Evolutionary conservation across 2,113 vertebrate species (phyloP).

Genomic region (Vireo altiloquus): DNA sequence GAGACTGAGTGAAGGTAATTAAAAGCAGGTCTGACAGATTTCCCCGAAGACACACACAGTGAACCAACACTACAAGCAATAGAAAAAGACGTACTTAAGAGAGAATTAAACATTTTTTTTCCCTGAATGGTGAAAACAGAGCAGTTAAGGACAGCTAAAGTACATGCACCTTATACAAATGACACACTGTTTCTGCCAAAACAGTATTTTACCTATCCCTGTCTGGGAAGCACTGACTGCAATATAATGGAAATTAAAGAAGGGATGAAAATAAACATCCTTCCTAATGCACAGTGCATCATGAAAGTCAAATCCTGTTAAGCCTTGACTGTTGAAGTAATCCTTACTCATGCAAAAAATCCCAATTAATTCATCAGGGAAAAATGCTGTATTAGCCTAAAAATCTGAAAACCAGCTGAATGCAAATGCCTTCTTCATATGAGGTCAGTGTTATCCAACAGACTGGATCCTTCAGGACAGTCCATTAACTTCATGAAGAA

Average conservation of each 20-base stretch:
- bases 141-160: not conserved
- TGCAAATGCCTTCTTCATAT: not conserved
- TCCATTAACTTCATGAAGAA: not conserved
- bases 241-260: not conserved
- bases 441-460: not conserved
- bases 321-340: slow-evolving; percentile 18
- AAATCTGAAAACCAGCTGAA: slow-evolving; percentile 21
- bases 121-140: not conserved
- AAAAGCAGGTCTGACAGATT: not conserved
- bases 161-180: not conserved
- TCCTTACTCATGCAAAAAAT: slow-evolving; percentile 38
- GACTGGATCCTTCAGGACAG: not conserved
- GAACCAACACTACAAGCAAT: not conserved
- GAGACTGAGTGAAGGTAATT: not conserved
- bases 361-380: slow-evolving; percentile 18
- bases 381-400: slow-evolving; percentile 25
- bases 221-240: not conserved
- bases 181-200: not conserved
- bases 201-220: not conserved
- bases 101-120: not conserved
- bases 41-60: not conserved
- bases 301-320: slow-evolving; percentile 15
- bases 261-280: not conserved
- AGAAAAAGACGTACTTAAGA: not conserved
- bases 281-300: not conserved